phyloP scores from a whole-genome alignment of 2,113 vertebrate species.

The Sapajus apella region DNA sequence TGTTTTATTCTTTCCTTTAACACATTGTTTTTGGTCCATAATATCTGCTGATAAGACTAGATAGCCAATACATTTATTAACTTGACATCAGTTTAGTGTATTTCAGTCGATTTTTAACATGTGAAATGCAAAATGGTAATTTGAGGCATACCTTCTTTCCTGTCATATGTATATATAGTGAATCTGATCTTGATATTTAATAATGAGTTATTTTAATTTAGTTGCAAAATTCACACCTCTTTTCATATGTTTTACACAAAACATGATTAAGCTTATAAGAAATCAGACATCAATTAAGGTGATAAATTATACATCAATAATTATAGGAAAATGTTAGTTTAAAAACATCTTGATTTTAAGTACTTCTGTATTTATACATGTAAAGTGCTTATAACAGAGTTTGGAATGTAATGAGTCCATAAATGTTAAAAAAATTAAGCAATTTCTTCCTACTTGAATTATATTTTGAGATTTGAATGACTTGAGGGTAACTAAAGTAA shows the following conservation, averaged over 20 bases:
- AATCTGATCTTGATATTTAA: neutral
- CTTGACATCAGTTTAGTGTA: neutral
- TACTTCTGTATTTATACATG: neutral
- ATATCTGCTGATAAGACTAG: neutral
- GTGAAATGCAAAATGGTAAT: neutral
- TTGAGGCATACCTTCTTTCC: neutral
- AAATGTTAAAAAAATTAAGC: neutral
- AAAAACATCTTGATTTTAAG: neutral
- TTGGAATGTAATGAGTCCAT: neutral
- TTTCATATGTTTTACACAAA: neutral
- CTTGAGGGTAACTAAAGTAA: neutral
- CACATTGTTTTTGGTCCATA: constrained; percentile 15
- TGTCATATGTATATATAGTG: neutral
- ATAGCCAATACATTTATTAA: neutral
- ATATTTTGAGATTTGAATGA: neutral
- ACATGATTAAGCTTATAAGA: neutral
- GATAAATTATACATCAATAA: neutral
- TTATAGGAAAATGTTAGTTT: neutral
- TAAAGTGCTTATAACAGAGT: neutral
- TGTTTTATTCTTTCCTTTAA: constrained; percentile 24
- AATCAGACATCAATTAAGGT: neutral
- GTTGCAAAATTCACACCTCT: neutral
- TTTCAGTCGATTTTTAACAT: neutral
- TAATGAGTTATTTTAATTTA: constrained; percentile 3
- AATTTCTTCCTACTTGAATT: neutral